Evolutionary conservation across 92 coral and sea anemone genomes (phyloP), one percentile per base, ranked within the genome.

Genomic region (Pocillopora meandrina): DNA sequence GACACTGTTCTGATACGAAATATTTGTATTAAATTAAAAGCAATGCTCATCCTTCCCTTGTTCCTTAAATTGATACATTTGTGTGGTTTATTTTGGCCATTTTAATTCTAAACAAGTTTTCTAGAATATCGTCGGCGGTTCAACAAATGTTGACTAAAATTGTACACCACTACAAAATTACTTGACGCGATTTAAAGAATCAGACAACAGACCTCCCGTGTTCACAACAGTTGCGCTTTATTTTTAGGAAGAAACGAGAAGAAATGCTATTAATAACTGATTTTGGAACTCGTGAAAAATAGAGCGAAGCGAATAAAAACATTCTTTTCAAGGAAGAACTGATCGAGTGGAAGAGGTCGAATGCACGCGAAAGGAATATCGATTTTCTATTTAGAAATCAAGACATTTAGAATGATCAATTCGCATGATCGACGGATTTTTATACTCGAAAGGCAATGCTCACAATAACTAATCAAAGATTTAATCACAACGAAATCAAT

Each of bases 391-490:
- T 14, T 58, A 23, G 21, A 58, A 19, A 65, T 1, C 64, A 1
- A 31, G 63, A 52, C 83, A 52, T 35, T 2, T 52, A 10, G 20
- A 23, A 49, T 26, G 84, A 66, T 68, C 26, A 31, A 69, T 71
- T 81, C 71, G 36, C 34, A 65, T 65, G 72, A 79, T 67, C 72
- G 83, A 65, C 65, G 56, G 66, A 65, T 20, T 33, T 15, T n/a
- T n/a, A n/a, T n/a, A 67, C 34, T 66, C 12, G 18, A 55, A 26
- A 34, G 74, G 59, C 64, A 65, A 23, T 67, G 74, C 52, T 55
- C 74, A 47, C 12, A 70, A 70, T 70, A 36, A 33, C 55, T 70
- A 20, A 70, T 70, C 19, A 20, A 34, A 66, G 83, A 79, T 79
- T 79, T 66, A 56, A 79, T 79, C 83, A 60, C 61, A 15, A 11